A percentile compares a stretch with the other conserved stretches of the same genome.
Conservation (phyloP, 2,113 vertebrate species). For the Miniopterus natalensis region DNA sequence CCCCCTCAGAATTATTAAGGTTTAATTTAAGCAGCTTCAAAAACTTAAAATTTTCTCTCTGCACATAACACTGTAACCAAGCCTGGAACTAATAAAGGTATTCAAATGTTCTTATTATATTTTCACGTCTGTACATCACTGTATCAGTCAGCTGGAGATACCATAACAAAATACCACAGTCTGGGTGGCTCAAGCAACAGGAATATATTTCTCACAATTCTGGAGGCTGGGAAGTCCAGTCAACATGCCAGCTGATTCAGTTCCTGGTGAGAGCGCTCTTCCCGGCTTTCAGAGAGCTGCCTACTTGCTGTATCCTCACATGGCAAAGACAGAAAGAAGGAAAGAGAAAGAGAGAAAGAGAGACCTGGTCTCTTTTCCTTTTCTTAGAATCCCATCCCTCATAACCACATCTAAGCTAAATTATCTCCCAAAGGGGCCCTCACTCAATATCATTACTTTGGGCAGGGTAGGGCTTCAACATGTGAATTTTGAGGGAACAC, state of each 20-base stretch:
- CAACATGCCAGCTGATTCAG: background rate
- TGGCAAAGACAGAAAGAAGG: background rate
- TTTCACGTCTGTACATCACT: constrained; percentile 39
- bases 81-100: background rate
- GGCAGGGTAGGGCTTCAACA: background rate
- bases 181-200: background rate
- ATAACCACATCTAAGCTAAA: background rate
- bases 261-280: background rate
- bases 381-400: background rate
- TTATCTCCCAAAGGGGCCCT: background rate
- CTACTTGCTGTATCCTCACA: background rate
- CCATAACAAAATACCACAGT: background rate
- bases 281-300: too few species aligned
- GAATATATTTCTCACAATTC: background rate
- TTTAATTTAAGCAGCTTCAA: constrained; percentile 54
- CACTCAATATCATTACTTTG: background rate
- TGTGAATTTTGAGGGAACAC: background rate
- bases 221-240: background rate
- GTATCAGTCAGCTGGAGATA: background rate
- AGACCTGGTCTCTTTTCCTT: background rate
- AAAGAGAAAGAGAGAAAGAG: background rate
- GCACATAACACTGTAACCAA: background rate
- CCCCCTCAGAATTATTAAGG: constrained; percentile 21
- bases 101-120: constrained; percentile 48
- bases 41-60: constrained; percentile 48